Evolutionary conservation across 2,113 vertebrate genomes (phyloP).

Genomic region (Triplophysa siluroides): DNA sequence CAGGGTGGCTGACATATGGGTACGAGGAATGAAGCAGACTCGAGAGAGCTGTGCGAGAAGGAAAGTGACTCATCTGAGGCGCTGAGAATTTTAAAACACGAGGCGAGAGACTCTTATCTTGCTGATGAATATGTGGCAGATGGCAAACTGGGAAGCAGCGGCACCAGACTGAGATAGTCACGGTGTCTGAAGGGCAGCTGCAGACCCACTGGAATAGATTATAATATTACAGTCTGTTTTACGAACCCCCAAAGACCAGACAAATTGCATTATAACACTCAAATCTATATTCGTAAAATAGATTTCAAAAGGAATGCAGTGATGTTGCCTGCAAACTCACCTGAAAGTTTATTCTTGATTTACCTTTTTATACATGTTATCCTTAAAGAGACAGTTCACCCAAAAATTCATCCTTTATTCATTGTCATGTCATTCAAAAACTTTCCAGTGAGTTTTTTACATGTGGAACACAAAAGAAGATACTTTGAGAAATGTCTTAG

Average conservation of each 20-base stretch:
- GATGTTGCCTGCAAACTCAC: not conserved
- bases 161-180: not conserved
- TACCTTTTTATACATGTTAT: not conserved
- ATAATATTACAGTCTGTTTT: not conserved
- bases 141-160: slow-evolving; percentile 23
- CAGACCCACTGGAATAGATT: not conserved
- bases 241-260: not conserved
- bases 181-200: not conserved
- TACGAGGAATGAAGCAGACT: slow-evolving; percentile 19
- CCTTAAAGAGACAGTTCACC: not conserved
- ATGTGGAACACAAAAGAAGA: too few relatives aligned
- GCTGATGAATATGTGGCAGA: slow-evolving; percentile 28
- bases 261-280: slow-evolving; percentile 1
- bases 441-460: too few relatives aligned
- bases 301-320: not conserved
- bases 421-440: too few relatives aligned
- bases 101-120: slow-evolving; percentile 23
- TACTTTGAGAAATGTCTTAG: too few relatives aligned
- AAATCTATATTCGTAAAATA: slow-evolving; percentile 2
- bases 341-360: not conserved
- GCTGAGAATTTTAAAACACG: slow-evolving; percentile 28
- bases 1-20: slow-evolving; percentile 21
- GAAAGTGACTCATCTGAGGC: slow-evolving; percentile 37
- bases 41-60: not conserved
- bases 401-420: too few relatives aligned